A percentile compares a stretch with the other conserved stretches of the same genome.
These are phyloP conservation scores for Drosophila eohydei DNA, from an alignment of 2,888 invertebrate genomes.

Conservation along the genomic window DNA sequence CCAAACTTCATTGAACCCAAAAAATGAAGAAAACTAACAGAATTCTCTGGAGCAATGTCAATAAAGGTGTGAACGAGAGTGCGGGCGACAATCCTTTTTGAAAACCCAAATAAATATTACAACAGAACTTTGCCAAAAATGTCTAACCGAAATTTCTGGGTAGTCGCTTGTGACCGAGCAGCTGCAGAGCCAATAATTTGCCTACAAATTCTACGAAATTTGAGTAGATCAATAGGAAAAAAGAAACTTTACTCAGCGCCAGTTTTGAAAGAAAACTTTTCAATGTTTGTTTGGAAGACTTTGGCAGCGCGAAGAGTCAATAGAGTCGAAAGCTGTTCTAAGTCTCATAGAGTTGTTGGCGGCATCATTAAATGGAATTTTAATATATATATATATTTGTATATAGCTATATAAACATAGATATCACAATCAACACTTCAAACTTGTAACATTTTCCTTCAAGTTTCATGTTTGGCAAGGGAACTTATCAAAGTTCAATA, in stretches of 20 bases:
- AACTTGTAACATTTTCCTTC: background rate
- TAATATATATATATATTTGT: background rate
- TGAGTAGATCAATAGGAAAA: background rate
- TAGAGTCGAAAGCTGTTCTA: background rate
- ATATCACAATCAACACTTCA: too few relatives aligned
- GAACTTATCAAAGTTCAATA: background rate
- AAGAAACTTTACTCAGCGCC: background rate
- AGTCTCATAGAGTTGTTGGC: background rate
- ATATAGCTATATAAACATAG: too few relatives aligned
- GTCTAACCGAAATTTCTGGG: background rate
- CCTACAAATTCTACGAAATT: background rate
- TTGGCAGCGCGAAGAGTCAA: background rate
- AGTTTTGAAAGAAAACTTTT: background rate
- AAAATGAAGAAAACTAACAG: background rate
- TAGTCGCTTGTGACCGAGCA: background rate
- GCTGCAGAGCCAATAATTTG: background rate
- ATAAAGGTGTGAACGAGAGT: conserved; percentile 1
- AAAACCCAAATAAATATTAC: background rate
- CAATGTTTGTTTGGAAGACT: background rate
- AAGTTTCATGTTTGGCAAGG: background rate
- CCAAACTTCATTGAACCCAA: background rate
- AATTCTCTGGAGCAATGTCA: background rate
- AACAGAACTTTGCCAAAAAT: background rate
- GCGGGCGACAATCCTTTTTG: background rate
- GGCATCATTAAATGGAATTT: background rate